These are phyloP conservation scores for Nesoenas mayeri DNA, from an alignment of 2,113 vertebrate species.

Conservation along the genomic window DNA sequence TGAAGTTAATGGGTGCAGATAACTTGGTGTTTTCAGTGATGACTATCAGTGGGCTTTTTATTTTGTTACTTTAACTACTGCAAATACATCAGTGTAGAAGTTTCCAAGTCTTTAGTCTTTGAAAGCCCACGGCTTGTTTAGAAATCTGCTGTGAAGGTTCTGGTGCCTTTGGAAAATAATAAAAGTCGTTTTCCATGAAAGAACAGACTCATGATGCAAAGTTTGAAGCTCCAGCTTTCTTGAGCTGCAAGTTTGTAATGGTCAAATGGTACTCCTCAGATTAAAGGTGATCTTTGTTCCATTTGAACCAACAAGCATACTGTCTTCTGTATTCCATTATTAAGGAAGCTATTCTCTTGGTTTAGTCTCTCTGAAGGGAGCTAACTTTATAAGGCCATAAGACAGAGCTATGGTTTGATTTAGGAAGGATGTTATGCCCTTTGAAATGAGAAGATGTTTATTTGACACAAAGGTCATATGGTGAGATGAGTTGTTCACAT, in stretches of 20 bases:
- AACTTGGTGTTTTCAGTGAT: not conserved
- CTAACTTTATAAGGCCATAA: not conserved
- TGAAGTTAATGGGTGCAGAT: not conserved
- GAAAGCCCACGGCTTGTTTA: not conserved
- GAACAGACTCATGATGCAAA: not conserved
- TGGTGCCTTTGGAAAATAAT: not conserved
- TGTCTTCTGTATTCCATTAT: not conserved
- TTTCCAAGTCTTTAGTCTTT: not conserved
- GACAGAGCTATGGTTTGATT: not conserved
- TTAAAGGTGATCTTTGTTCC: not conserved
- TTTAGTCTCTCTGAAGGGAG: not conserved
- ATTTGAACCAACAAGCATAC: not conserved
- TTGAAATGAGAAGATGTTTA: not conserved
- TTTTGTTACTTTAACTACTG: not conserved
- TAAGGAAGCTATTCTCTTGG: not conserved
- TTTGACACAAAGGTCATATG: not conserved
- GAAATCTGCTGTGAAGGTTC: not conserved
- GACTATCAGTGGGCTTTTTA: not conserved
- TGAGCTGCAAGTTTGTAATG: not conserved
- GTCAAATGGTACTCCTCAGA: not conserved
- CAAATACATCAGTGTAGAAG: not conserved
- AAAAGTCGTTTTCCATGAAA: not conserved
- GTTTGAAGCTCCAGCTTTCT: not conserved
- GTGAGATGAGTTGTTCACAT: not conserved
- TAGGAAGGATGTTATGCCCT: not conserved